A percentile compares a stretch with the other conserved stretches of the same genome.
These are phyloP conservation scores for Arctia plantaginis DNA, from an alignment of 2,888 invertebrate species.

Conservation along the genomic window DNA sequence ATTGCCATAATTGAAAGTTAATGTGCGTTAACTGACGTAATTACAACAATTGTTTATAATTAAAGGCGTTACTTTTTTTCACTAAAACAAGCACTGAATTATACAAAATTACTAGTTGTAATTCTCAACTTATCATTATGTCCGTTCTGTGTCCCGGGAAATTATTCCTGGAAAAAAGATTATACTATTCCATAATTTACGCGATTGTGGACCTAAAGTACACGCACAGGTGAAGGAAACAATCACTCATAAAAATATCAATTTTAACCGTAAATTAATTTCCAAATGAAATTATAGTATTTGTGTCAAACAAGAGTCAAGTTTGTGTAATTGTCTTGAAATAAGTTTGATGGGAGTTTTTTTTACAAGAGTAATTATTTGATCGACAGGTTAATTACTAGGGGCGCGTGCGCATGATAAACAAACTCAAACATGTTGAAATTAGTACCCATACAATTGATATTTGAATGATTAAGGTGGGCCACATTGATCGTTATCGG, in stretches of 20 bases:
- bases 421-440: conserved; percentile 43
- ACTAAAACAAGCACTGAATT: conserved; percentile 68
- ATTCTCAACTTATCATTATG: conserved; percentile 61
- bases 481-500: conserved; percentile 59
- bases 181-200: conserved; percentile 16
- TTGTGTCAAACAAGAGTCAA: conserved; percentile 20
- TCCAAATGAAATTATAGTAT: conserved; percentile 43
- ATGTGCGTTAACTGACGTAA: conserved; percentile 67
- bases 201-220: conserved; percentile 27
- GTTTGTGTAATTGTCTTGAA: conserved; percentile 9
- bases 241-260: conserved; percentile 39
- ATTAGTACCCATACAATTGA: conserved; percentile 43
- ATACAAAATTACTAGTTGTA: conserved; percentile 73
- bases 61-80: conserved; percentile 70
- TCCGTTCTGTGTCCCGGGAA: conserved; percentile 43
- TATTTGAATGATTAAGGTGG: conserved; percentile 48
- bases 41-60: conserved; percentile 68
- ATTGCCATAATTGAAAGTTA: conserved; percentile 70
- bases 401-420: conserved; percentile 57
- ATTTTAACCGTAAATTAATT: conserved; percentile 51
- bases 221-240: conserved; percentile 18
- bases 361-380: conserved; percentile 20
- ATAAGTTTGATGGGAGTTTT: conserved; percentile 37
- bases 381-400: conserved; percentile 57
- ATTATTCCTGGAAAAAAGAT: conserved; percentile 46